Base-by-base conservation (phyloP, 2,797 vertebrate species). In the Chaetophractus vellerosus region DNA sequence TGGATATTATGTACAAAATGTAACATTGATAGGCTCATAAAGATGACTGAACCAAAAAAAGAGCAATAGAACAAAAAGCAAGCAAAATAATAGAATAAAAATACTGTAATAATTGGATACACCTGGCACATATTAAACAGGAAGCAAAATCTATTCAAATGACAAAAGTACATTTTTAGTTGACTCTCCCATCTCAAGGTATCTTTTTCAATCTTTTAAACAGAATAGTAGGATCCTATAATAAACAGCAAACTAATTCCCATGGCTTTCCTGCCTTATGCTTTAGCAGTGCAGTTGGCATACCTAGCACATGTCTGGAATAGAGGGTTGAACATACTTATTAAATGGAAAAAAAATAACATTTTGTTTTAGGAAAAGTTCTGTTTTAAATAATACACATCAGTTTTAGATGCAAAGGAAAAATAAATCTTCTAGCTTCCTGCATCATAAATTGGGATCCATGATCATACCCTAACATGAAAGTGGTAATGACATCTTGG, bases 361-460 rank as follows among this genome's bases (percentile, higher is more conserved):
- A 33, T n/a, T 16, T 38, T 71, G 7, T 41, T 45, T 85, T 74
- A 86, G 63, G 26, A 69, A 69, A 83, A 66, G 14, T n/a, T 52
- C 82, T 68, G 28, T 83, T 38, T 82, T 75, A 85, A n/a, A n/a
- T n/a, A 79, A 92, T 87, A 41, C 38, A 79, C 15, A 31, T 50
- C 9, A 38, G 63, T 81, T 81, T 72, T 87, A 80, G 64, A n/a
- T 52, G n/a, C 55, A 71, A 38, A 80, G 55, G 24, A 45, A 41
- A 80, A 71, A 71, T 52, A 55, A 72, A 72, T 80, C 55, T 79
- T 61, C 61, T 76, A 68, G 12, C 61, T 15, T 68, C 59, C 26
- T 28, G 41, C 23, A 48, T 75, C 48, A 48, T 76, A 76, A 82
- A 55, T 31, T 50, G 10, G 41, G 71, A 68, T 69, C n/a, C 71